Percentiles rank a stretch among this genome's conserved stretches.
Evolutionary conservation across 2,113 vertebrate genomes (phyloP).

Genomic region (Urocitellus parryii): DNA sequence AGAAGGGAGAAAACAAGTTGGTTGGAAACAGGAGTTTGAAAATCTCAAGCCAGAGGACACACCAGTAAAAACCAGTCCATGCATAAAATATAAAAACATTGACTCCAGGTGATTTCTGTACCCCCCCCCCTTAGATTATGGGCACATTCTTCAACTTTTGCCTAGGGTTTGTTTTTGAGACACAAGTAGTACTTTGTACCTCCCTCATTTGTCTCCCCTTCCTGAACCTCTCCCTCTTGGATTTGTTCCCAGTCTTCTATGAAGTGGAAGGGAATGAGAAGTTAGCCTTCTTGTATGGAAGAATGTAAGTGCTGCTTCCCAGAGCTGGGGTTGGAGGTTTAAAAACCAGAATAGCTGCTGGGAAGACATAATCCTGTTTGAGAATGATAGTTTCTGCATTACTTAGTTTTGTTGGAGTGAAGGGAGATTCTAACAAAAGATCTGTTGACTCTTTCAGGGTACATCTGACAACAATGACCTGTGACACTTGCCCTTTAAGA

Average conservation of each 20-base stretch:
- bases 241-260: background rate
- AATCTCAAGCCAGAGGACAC: slow-evolving; percentile 4
- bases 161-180: background rate
- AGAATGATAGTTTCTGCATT: background rate
- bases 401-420: background rate
- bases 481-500: background rate
- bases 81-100: background rate
- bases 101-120: background rate
- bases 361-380: background rate
- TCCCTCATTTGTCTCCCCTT: background rate
- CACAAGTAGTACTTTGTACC: background rate
- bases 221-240: background rate
- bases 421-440: background rate
- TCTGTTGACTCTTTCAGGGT: background rate
- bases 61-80: background rate
- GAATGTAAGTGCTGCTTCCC: background rate
- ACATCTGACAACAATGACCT: background rate
- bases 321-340: background rate
- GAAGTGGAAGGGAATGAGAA: background rate
- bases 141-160: background rate
- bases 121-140: background rate
- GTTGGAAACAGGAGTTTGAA: background rate
- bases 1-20: background rate
- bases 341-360: background rate
- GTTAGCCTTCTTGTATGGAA: background rate